Conservation (phyloP, 2,797 vertebrate genomes). For the Siniperca obscura region DNA sequence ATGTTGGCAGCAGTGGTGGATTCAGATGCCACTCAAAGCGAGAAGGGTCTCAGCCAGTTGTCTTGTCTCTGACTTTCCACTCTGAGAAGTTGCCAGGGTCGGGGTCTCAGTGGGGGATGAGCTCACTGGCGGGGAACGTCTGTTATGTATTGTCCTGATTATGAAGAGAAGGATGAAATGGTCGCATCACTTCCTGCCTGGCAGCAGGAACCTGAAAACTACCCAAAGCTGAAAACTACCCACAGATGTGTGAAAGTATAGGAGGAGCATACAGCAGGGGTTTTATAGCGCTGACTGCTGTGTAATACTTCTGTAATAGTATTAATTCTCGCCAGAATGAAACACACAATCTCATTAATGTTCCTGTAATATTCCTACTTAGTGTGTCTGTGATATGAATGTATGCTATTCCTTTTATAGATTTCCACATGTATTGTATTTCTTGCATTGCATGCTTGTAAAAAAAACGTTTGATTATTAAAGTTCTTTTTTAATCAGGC, state of each 20-base stretch:
- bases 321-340: background rate
- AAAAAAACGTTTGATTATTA: slow-evolving; percentile 10
- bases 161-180: slow-evolving; percentile 25
- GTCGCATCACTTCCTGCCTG: slow-evolving; percentile 53
- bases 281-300: background rate
- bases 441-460: background rate
- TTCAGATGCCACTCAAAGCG: slow-evolving; percentile 26
- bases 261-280: background rate
- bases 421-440: background rate
- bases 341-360: background rate
- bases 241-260: slow-evolving; percentile 18
- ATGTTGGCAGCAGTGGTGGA: slow-evolving; percentile 30
- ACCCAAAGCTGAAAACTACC: background rate
- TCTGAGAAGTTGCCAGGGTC: slow-evolving; percentile 52
- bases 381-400: background rate
- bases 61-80: slow-evolving; percentile 62
- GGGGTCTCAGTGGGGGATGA: slow-evolving; percentile 50
- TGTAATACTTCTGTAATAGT: background rate
- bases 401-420: background rate
- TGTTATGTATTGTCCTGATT: slow-evolving; percentile 45
- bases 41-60: slow-evolving; percentile 28
- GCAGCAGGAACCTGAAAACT: slow-evolving; percentile 26
- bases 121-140: slow-evolving; percentile 55
- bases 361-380: slow-evolving; percentile 1
- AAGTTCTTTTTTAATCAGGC: slow-evolving; percentile 20